A percentile compares a stretch with the other conserved stretches of the same genome.
Conservation (phyloP, 2,888 invertebrate species). For the Mechanitis mazaeus region DNA sequence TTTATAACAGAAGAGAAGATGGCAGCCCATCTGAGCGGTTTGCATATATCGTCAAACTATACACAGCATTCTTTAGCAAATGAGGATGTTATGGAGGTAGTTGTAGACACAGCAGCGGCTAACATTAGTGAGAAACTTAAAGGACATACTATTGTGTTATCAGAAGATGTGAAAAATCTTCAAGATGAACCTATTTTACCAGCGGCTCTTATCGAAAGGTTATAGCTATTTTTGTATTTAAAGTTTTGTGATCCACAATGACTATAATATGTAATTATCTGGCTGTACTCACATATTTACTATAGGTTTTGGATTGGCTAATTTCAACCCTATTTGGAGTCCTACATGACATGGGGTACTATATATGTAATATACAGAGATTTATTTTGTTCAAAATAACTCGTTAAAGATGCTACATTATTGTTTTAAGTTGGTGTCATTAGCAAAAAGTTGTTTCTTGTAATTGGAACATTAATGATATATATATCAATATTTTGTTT, state of each 20-base stretch:
- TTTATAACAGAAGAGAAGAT: constrained; percentile 90
- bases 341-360: too few species aligned
- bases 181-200: constrained; percentile 82
- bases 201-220: constrained; percentile 77
- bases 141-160: constrained; percentile 78
- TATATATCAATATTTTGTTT: constrained; percentile 13
- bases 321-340: too few species aligned
- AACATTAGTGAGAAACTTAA: constrained; percentile 49
- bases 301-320: too few species aligned
- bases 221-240: not conserved
- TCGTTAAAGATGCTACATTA: too few species aligned
- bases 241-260: too few species aligned
- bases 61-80: constrained; percentile 46
- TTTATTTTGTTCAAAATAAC: too few species aligned
- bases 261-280: too few species aligned
- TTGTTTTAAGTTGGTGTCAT: too few species aligned
- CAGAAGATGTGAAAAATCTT: constrained; percentile 82
- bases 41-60: constrained; percentile 81
- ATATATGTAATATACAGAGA: too few species aligned
- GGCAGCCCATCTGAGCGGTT: constrained; percentile 85
- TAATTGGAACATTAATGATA: too few species aligned
- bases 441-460: too few species aligned
- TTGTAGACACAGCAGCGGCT: constrained; percentile 41
- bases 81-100: constrained; percentile 56
- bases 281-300: too few species aligned